Percentiles rank a stretch among this genome's conserved stretches.
Evolutionary conservation across 2,113 vertebrate genomes (phyloP).

Genomic region (Phaetusa simplex): DNA sequence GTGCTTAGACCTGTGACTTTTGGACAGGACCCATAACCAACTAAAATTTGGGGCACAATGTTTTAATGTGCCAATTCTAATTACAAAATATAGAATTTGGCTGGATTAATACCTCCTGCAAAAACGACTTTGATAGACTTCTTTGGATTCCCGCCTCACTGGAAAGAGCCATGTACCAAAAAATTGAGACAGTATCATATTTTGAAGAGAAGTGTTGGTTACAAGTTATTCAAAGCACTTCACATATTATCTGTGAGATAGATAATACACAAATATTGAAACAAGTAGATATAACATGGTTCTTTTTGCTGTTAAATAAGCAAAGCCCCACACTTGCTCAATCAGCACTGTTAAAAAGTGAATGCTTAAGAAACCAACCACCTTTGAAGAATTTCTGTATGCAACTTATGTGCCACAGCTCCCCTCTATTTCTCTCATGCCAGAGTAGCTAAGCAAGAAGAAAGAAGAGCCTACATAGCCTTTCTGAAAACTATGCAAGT

Average conservation of each 20-base stretch:
- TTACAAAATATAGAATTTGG: neutral
- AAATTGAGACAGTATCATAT: neutral
- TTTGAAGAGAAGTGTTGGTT: neutral
- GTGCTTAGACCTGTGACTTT: neutral
- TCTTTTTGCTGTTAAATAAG: neutral
- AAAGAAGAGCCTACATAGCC: neutral
- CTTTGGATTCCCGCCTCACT: neutral
- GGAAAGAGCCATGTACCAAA: neutral
- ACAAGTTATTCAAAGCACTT: neutral
- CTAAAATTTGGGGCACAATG: neutral
- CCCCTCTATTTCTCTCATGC: neutral
- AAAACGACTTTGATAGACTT: neutral
- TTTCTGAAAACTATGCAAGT: neutral
- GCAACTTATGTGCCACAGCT: neutral
- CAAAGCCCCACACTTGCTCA: neutral
- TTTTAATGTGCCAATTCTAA: neutral
- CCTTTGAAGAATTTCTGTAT: neutral
- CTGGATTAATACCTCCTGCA: neutral
- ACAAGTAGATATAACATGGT: neutral
- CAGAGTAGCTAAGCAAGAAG: neutral
- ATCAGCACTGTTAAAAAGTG: neutral
- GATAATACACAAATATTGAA: neutral
- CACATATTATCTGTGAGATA: neutral
- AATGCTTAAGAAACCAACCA: neutral
- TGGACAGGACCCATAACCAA: neutral